Conservation (phyloP, 2,797 vertebrate genomes). For the Eupleurogrammus muticus region DNA sequence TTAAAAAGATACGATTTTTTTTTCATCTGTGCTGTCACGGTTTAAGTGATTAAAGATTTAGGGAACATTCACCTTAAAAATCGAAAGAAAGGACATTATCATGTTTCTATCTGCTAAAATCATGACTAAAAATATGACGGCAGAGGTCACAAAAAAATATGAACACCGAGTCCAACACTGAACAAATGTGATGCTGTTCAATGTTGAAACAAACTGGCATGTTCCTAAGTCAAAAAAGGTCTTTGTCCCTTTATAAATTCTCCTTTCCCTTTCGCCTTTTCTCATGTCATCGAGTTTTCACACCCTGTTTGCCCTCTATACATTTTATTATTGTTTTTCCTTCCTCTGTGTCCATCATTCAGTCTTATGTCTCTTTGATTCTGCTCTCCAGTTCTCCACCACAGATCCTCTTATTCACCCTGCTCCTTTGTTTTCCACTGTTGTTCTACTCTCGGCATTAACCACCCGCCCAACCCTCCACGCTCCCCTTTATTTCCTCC, state of each 20-base stretch:
- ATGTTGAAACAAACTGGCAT: neutral
- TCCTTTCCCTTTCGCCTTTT: slow-evolving; percentile 2
- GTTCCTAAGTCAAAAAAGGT: neutral
- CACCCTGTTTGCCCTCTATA: neutral
- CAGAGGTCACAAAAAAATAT: too few relatives aligned
- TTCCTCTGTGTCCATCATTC: neutral
- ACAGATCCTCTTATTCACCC: slow-evolving; percentile 25
- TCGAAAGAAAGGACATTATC: neutral
- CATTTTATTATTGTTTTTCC: neutral
- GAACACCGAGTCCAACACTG: neutral
- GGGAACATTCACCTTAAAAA: slow-evolving; percentile 3
- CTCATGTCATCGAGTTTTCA: neutral
- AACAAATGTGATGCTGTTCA: slow-evolving; percentile 2
- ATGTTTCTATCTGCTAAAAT: slow-evolving; percentile 13
- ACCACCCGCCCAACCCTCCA: slow-evolving; percentile 36
- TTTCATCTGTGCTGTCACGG: neutral
- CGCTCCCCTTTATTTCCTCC: slow-evolving; percentile 44
- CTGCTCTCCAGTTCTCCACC: slow-evolving; percentile 10
- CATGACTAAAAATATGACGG: too few relatives aligned
- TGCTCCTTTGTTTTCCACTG: slow-evolving; percentile 42
- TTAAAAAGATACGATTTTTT: neutral
- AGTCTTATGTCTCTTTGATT: slow-evolving; percentile 22
- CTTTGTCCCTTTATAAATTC: neutral
- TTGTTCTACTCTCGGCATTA: slow-evolving; percentile 32
- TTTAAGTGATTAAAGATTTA: slow-evolving; percentile 4